Evolutionary conservation across 2,888 invertebrate species (phyloP), one percentile per base, ranked within the genome.

Genomic region (Eilema caniola): DNA sequence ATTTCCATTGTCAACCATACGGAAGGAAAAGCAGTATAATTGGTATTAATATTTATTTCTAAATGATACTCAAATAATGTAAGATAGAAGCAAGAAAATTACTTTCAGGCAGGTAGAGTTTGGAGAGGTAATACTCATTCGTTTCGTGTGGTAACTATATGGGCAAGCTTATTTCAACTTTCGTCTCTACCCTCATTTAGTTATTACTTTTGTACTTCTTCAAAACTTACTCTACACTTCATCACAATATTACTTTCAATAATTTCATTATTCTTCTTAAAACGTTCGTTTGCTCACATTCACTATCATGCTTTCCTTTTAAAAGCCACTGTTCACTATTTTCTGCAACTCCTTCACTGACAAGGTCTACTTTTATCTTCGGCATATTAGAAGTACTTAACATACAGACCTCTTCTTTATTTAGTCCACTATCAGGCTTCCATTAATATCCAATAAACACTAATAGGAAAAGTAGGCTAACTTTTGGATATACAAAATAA

Each of bases 1-100:
- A 33, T 69, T 69, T n/a, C n/a, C 65, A 61, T 69, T 69, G 64
- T 69, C 60, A 61, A 65, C 33, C 31, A 31, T 24, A 24, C 64
- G 64, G 64, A 65, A 65, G 62, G 69, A 41, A 72, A 74, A 70
- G 28, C 24, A 24, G 24, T 25, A 23, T 33, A 31, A 61, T 61
- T 31, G 31, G 2, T 31, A 37, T 47, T 37, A 24, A 41, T 62
- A 25, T 62, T 62, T 62, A 41, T 20, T 62, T 33, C 62, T 24
- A 62, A 62, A 41, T 10, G 25, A 20, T 59, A 16, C 28, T 41
- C 16, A 62, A 62, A 24, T 25, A 24, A 62, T 62, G 11, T 41
- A 8, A 62, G 41, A 41, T 23, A 23, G n/a, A n/a, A n/a, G n/a
- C n/a, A n/a, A n/a, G n/a, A n/a, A n/a, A n/a, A n/a, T n/a, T n/a